A percentile compares a stretch with the other conserved stretches of the same genome.
Conservation (phyloP, 2,888 invertebrate species). For the Apamea monoglypha region DNA sequence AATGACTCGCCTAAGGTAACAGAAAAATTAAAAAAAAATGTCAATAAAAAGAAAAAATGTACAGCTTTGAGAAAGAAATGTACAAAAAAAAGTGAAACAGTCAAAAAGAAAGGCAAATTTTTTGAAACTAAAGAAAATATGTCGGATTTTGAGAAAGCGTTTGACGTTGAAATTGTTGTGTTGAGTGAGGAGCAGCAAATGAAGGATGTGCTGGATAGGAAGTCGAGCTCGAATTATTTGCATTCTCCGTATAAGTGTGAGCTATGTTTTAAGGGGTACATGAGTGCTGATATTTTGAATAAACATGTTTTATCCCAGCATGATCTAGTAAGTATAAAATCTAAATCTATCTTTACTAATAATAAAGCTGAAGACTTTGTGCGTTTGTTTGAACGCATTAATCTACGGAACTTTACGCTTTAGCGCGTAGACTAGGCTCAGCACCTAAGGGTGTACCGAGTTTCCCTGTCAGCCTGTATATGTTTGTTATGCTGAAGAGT, state of each 20-base stretch:
- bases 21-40: not conserved
- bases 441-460: no score
- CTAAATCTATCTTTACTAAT: no score
- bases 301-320: slow-evolving; percentile 67
- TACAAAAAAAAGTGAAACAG: not conserved
- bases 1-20: not conserved
- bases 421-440: no score
- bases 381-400: no score
- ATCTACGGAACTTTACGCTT: no score
- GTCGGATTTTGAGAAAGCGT: slow-evolving; percentile 57
- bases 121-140: slow-evolving; percentile 62
- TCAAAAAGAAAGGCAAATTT: slow-evolving; percentile 33
- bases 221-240: slow-evolving; percentile 60
- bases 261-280: slow-evolving; percentile 67
- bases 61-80: not conserved
- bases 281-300: slow-evolving; percentile 61
- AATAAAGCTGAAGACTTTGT: no score
- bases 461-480: no score
- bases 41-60: slow-evolving; percentile 2
- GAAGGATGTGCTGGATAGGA: slow-evolving; percentile 64
- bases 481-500: no score
- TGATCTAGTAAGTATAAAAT: slow-evolving; percentile 64
- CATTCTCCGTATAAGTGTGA: slow-evolving; percentile 68
- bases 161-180: slow-evolving; percentile 59
- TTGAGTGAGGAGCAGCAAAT: slow-evolving; percentile 64